These are phyloP conservation scores for Cepaea hortensis DNA, from an alignment of 2,888 invertebrate species.

Conservation along the genomic window DNA sequence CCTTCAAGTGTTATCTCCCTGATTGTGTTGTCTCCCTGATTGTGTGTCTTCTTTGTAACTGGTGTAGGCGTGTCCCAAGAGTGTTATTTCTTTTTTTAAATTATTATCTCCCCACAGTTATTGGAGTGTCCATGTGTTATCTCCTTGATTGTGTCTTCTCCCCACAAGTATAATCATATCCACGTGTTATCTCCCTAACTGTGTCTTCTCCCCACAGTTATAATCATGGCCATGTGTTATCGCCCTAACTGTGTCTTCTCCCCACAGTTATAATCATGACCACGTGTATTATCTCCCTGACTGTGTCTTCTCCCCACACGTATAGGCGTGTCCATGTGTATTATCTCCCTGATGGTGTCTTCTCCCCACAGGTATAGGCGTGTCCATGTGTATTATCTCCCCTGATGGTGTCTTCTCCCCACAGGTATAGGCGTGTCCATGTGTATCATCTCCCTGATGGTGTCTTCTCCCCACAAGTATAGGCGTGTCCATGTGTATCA, in stretches of 20 bases:
- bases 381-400: conserved; percentile 92
- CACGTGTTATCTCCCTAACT: conserved; percentile 92
- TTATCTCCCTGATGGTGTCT: conserved; percentile 93
- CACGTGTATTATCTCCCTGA: conserved; percentile 82
- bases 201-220: conserved; percentile 96
- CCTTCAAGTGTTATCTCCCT: too few relatives aligned
- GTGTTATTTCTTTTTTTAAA: conserved; percentile 92
- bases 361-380: conserved; percentile 97
- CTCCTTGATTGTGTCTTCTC: conserved; percentile 92
- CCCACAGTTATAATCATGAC: too few relatives aligned
- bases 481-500: conserved; percentile 92
- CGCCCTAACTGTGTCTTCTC: conserved; percentile 92
- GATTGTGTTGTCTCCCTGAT: conserved; percentile 94
- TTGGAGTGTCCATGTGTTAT: conserved; percentile 95
- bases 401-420: conserved; percentile 93
- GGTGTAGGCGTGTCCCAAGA: conserved; percentile 96
- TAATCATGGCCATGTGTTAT: conserved; percentile 96
- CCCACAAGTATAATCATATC: conserved; percentile 97
- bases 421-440: conserved; percentile 87
- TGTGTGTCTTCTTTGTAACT: conserved; percentile 95
- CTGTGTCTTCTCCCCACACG: conserved; percentile 77
- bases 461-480: conserved; percentile 80
- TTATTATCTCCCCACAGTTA: conserved; percentile 84
- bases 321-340: conserved; percentile 92
- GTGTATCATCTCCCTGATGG: too few relatives aligned